A percentile compares a stretch with the other conserved stretches of the same genome.
phyloP scores from a whole-genome alignment of 2,113 vertebrate species.

The Oceanites oceanicus region DNA sequence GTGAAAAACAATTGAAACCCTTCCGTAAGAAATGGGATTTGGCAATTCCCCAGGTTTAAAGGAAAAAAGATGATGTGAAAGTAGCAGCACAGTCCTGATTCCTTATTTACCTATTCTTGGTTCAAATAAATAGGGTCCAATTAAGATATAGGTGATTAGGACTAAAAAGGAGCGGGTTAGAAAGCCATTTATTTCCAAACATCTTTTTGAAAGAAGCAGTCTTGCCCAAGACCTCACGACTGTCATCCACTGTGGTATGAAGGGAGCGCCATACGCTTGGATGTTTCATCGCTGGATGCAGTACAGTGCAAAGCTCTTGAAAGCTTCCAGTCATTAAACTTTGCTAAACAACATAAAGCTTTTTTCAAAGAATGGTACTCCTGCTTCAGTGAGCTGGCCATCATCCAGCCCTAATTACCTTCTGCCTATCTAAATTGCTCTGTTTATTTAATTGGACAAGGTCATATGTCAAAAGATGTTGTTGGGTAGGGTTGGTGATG shows the following conservation, averaged over 20 bases:
- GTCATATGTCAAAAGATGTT: conserved; percentile 3
- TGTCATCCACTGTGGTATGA: not conserved
- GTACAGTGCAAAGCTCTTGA: not conserved
- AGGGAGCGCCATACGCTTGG: not conserved
- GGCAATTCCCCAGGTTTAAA: not conserved
- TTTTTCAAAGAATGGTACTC: not conserved
- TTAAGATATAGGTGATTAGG: not conserved
- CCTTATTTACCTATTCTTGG: not conserved
- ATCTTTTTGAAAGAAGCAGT: not conserved
- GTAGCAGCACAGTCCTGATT: not conserved
- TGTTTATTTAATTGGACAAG: conserved; percentile 42
- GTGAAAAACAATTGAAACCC: not conserved
- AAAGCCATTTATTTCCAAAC: not conserved
- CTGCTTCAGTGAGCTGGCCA: conserved; percentile 17
- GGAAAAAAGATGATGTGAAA: not conserved
- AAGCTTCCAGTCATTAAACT: conserved; percentile 30
- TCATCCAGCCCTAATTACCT: conserved; percentile 23
- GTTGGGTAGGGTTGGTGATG: not conserved
- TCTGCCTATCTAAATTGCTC: conserved; percentile 35
- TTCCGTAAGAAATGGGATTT: not conserved
- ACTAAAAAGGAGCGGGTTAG: not conserved
- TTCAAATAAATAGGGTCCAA: not conserved
- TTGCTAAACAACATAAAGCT: not conserved
- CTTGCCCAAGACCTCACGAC: not conserved
- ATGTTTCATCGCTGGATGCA: not conserved